Base-by-base conservation (phyloP, 2,888 invertebrate genomes). In the Torymus texanus region DNA sequence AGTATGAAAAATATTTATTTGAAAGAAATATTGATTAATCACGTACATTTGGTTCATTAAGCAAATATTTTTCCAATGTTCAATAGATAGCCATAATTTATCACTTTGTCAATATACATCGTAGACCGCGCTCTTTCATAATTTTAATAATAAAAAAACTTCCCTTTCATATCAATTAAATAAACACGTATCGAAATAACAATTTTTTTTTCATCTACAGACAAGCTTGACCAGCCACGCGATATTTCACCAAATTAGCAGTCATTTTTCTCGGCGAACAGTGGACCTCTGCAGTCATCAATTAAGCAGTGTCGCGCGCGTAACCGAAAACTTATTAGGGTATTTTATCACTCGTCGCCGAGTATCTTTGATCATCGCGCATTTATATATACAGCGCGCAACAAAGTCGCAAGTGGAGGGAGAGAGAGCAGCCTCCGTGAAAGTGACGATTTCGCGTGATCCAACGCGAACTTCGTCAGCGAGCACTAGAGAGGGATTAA, bases 401-500 rank as follows among this genome's bases (percentile, higher is more conserved):
- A 72, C 21, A 24, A 51, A 59, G 21, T 59, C 51, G 21, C 24
- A 0, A 11, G 24, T 1, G 24, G 29, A 58, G 58, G 2, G 10
- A n/a, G 58, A n/a, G 18, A 58, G 58, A 58, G 55, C 56, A 56
- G 21, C 63, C 65, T 12, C 10, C 58, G 51, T 67, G 62, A 58
- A 79, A 72, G 77, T 73, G 75, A 77, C 77, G 83, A 84, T 83
- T 79, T 67, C 75, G 76, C 79, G 73, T 62, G 79, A 79, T 80
- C 74, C 14, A 67, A 79, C 75, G 10, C 41, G 41, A 82, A 79
- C 75, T 82, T 79, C 78, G 79, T 81, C 21, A 21, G 82, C 83
- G 81, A 76, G 79, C 67, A 83, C 58, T 83, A 87, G 76, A 61
- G 50, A 56, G 29, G 76, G 41, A 80, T 87, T 88, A 88, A 88